Evolutionary conservation across 2,113 vertebrate genomes (phyloP).

Genomic region (Tupaia tana): DNA sequence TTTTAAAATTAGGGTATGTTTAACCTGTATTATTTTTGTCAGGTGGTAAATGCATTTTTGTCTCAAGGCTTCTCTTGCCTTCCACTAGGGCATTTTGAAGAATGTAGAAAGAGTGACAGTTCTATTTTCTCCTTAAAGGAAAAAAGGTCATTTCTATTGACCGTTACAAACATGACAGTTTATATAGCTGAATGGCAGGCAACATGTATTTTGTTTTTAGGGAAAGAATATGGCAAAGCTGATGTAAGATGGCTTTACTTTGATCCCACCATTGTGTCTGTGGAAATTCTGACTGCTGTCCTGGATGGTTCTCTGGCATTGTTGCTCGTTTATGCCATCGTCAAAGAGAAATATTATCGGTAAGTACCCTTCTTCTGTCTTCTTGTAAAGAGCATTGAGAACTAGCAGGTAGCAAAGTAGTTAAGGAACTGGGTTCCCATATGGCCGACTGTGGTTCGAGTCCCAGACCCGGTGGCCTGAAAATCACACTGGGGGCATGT

Average conservation of each 20-base stretch:
- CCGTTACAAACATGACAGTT: not conserved
- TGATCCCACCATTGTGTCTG: slow-evolving; percentile 87
- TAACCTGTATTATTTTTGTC: not conserved
- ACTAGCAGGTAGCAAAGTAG: too few relatives aligned
- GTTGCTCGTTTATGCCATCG: slow-evolving; percentile 86
- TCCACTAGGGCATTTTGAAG: not conserved
- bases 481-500: too few relatives aligned
- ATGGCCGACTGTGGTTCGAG: too few relatives aligned
- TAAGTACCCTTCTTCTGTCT: slow-evolving; percentile 53
- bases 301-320: slow-evolving; percentile 83
- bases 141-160: not conserved
- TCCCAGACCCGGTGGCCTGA: too few relatives aligned
- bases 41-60: not conserved
- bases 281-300: slow-evolving; percentile 87
- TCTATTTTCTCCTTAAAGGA: not conserved
- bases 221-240: slow-evolving; percentile 92
- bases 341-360: slow-evolving; percentile 86
- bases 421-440: too few relatives aligned
- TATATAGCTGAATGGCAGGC: too few relatives aligned
- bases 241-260: slow-evolving; percentile 88
- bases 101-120: not conserved
- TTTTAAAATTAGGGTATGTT: too few relatives aligned
- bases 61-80: not conserved
- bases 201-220: slow-evolving; percentile 76
- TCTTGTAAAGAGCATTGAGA: not conserved